Percentiles rank a stretch among this genome's conserved stretches.
These are phyloP conservation scores for Conus ventricosus DNA, from an alignment of 1,140 invertebrate genomes.

Conservation along the genomic window DNA sequence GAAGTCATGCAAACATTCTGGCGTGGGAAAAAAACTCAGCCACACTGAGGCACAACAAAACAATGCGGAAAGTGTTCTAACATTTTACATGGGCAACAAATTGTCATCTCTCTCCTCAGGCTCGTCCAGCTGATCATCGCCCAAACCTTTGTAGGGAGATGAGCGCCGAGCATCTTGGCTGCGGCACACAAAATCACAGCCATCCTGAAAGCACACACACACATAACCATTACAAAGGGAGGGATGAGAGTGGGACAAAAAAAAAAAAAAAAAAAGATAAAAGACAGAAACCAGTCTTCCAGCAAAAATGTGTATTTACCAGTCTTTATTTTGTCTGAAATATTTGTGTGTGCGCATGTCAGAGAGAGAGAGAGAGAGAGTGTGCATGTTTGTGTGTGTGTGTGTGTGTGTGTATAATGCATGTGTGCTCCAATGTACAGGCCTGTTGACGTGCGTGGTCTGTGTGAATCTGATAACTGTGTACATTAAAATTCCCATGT, in stretches of 20 bases:
- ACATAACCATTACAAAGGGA: neutral
- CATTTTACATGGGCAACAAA: constrained; percentile 70
- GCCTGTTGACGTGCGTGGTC: too few relatives aligned
- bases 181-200: constrained; percentile 75
- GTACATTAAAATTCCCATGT: too few relatives aligned
- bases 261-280: neutral
- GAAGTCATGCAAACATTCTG: neutral
- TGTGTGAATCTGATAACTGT: too few relatives aligned
- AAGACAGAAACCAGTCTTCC: neutral
- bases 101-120: constrained; percentile 71
- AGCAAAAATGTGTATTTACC: too few relatives aligned
- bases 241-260: neutral
- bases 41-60: neutral
- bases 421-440: too few relatives aligned
- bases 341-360: too few relatives aligned
- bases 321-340: too few relatives aligned
- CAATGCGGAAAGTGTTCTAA: neutral
- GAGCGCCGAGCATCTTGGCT: constrained; percentile 52
- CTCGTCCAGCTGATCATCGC: constrained; percentile 71
- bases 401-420: too few relatives aligned
- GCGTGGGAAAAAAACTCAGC: neutral
- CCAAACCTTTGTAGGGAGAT: constrained; percentile 72
- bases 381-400: too few relatives aligned
- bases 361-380: too few relatives aligned
- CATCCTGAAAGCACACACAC: constrained; percentile 66